Base-by-base conservation (phyloP, 2,113 vertebrate genomes). In the Bubo blakistoni region DNA sequence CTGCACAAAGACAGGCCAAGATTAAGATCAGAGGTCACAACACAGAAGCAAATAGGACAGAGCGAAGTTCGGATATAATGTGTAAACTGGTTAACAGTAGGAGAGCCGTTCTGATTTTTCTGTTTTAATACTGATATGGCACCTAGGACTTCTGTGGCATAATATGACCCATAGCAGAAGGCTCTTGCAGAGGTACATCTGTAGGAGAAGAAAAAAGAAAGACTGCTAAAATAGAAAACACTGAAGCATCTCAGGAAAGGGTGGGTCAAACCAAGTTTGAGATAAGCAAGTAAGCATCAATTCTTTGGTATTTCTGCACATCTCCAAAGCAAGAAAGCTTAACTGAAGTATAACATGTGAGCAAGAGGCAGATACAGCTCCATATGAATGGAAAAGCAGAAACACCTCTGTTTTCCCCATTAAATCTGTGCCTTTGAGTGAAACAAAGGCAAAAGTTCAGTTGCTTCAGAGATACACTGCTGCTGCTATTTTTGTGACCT, bases 1-100 rank as follows among this genome's bases (percentile, higher is more conserved):
- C 84, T 92, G 62, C 1, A 81, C 86, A 94, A 88, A 85, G 86
- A 61, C 40, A 52, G 57, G 57, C 78, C 24, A 21, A 91, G 90
- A 96, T 95, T 93, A 91, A 96, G 91, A 97, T 94, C 94, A 96
- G 91, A 96, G 84, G 89, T 92, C 89, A 94, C 61, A 72, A 72
- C 42, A 77, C n/a, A 61, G 52, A 85, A 76, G 70, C 47, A 82
- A 93, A 90, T 61, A 80, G 74, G 62, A 72, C 91, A 85, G 63
- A 65, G 19, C 32, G 73, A 88, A 90, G 57, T 61, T 72, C 4
- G 3, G 34, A 49, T 80, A 27, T 47, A 57, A 91, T 11, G 42
- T 47, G 52, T 52, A 82, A 91, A 5, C 13, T 19, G 7, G 59
- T 36, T 85, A 93, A 42, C 13, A 5, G 40, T 5, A 79, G 30